These are phyloP conservation scores for Nematolebias whitei DNA, from an alignment of 2,113 vertebrate species.

Conservation along the genomic window DNA sequence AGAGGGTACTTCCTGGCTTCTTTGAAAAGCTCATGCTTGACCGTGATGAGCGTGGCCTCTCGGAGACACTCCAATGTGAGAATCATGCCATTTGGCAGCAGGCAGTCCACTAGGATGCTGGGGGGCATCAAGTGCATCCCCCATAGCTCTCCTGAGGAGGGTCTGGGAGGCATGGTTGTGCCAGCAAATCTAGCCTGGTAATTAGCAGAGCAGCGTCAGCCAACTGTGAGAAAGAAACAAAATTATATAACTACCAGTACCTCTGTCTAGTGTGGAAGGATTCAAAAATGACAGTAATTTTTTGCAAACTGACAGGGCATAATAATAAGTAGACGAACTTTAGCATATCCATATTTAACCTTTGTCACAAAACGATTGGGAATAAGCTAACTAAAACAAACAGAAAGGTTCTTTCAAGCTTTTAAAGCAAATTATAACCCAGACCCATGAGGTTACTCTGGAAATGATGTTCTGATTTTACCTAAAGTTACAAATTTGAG, in stretches of 20 bases:
- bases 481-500: too few species aligned
- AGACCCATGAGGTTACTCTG: too few species aligned
- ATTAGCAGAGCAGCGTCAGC: constrained; percentile 53
- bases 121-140: constrained; percentile 99
- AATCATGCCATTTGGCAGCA: constrained; percentile 98
- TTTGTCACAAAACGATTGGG: too few species aligned
- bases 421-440: too few species aligned
- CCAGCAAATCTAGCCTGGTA: constrained; percentile 48
- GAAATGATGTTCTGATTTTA: too few species aligned
- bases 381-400: too few species aligned
- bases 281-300: constrained; percentile 2
- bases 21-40: constrained; percentile 98
- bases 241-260: constrained; percentile 34
- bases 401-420: too few species aligned
- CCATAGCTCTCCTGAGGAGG: constrained; percentile 97
- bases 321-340: neutral
- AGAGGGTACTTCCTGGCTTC: constrained; percentile 97
- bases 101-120: constrained; percentile 94
- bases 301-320: neutral
- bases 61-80: constrained; percentile 97
- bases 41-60: constrained; percentile 94
- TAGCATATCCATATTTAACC: neutral
- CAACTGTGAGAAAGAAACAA: constrained; percentile 51
- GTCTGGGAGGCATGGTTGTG: constrained; percentile 92
- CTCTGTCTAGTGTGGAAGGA: constrained; percentile 21